These are phyloP conservation scores for Euwallacea similis DNA, from an alignment of 1,140 invertebrate species.

Conservation along the genomic window DNA sequence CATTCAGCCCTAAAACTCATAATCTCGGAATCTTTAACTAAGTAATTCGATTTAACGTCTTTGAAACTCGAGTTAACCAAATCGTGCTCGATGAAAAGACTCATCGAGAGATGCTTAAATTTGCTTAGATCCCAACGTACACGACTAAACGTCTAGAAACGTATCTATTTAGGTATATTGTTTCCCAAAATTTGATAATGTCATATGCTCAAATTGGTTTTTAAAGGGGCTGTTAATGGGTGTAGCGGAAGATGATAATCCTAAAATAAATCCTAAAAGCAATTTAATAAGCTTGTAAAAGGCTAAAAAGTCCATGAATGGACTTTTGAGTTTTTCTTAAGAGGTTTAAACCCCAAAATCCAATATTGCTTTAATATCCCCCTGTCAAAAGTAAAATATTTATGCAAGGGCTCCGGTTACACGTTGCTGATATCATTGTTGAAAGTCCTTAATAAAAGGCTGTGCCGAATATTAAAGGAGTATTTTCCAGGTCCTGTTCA, in stretches of 20 bases:
- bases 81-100: background rate
- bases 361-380: too few species aligned
- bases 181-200: too few species aligned
- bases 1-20: background rate
- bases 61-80: background rate
- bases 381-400: background rate
- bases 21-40: background rate
- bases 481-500: constrained; percentile 9
- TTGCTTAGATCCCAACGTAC: too few species aligned
- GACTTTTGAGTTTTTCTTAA: background rate
- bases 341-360: background rate
- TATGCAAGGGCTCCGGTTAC: background rate
- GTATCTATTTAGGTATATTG: too few species aligned
- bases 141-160: too few species aligned
- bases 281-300: background rate
- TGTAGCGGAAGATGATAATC: background rate
- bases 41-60: background rate
- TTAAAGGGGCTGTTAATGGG: too few species aligned
- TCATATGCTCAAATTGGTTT: too few species aligned
- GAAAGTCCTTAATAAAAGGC: too few species aligned
- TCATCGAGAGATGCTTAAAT: background rate
- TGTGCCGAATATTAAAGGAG: constrained; percentile 10
- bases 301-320: background rate
- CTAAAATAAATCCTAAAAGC: background rate
- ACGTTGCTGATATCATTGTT: background rate